Evolutionary conservation across 2,888 invertebrate species (phyloP).

Genomic region (Coelopa pilipes): DNA sequence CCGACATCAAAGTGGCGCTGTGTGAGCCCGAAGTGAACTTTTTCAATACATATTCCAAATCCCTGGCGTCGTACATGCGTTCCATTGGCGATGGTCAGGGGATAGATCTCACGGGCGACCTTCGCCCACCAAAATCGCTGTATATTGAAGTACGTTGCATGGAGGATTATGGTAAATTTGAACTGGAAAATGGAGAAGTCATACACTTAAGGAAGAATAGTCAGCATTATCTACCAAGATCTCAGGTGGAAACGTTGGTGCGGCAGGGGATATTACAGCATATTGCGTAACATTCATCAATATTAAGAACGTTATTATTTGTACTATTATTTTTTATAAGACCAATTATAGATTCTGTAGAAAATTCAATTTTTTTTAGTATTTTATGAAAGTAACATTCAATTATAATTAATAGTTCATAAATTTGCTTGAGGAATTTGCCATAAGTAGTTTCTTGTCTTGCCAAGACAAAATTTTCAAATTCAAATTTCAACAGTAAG

Average conservation of each 20-base stretch:
- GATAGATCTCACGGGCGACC: constrained; percentile 86
- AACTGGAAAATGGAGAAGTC: constrained; percentile 92
- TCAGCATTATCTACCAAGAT: constrained; percentile 87
- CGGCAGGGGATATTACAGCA: constrained; percentile 90
- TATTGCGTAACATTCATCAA: constrained; percentile 65
- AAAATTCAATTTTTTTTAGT: not conserved
- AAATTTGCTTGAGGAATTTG: too few relatives aligned
- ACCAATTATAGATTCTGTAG: not conserved
- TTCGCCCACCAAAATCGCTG: constrained; percentile 91
- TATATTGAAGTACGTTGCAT: constrained; percentile 93
- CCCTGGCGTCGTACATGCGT: constrained; percentile 89
- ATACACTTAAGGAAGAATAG: constrained; percentile 90
- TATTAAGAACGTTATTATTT: not conserved
- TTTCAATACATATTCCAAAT: constrained; percentile 89
- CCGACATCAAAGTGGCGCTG: constrained; percentile 82
- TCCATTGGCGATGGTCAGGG: constrained; percentile 85
- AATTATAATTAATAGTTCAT: too few relatives aligned
- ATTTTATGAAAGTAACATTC: not conserved
- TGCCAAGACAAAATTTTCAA: not conserved
- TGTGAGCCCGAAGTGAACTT: constrained; percentile 86
- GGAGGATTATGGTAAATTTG: constrained; percentile 92
- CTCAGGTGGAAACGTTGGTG: constrained; percentile 90
- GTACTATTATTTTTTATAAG: not conserved
- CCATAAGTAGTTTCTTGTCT: too few relatives aligned
- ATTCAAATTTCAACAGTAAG: not conserved